Evolutionary conservation across 2,113 vertebrate species (phyloP).

Genomic region (Carlito syrichta): DNA sequence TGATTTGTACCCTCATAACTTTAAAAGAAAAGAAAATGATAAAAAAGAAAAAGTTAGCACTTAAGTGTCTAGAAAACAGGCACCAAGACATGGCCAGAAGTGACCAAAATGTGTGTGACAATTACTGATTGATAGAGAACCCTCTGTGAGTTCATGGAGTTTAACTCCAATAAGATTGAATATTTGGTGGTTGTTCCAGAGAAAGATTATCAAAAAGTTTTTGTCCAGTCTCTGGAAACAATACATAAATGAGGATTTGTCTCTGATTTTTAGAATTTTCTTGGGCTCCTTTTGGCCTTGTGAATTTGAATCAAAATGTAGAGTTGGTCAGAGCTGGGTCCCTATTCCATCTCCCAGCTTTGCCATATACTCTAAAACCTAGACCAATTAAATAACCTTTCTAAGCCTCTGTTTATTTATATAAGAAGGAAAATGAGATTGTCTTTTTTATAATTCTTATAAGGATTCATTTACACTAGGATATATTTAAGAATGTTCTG

Average conservation of each 20-base stretch:
- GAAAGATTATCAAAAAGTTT: not conserved
- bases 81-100: not conserved
- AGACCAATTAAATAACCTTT: not conserved
- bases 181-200: not conserved
- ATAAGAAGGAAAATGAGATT: not conserved
- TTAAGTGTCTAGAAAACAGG: not conserved
- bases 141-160: not conserved
- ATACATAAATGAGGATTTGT: not conserved
- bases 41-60: not conserved
- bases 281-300: not conserved
- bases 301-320: not conserved
- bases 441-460: not conserved
- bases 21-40: too few relatives aligned
- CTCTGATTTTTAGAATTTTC: not conserved
- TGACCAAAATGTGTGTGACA: not conserved
- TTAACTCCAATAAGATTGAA: not conserved
- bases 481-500: slow-evolving; percentile 8
- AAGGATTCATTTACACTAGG: not conserved
- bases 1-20: too few relatives aligned
- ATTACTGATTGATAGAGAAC: not conserved
- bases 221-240: not conserved
- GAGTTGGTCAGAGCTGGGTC: not conserved
- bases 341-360: not conserved
- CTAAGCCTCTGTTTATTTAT: not conserved
- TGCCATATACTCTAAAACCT: not conserved